Evolutionary conservation across 2,113 vertebrate genomes (phyloP).

Genomic region (Proteles cristata): DNA sequence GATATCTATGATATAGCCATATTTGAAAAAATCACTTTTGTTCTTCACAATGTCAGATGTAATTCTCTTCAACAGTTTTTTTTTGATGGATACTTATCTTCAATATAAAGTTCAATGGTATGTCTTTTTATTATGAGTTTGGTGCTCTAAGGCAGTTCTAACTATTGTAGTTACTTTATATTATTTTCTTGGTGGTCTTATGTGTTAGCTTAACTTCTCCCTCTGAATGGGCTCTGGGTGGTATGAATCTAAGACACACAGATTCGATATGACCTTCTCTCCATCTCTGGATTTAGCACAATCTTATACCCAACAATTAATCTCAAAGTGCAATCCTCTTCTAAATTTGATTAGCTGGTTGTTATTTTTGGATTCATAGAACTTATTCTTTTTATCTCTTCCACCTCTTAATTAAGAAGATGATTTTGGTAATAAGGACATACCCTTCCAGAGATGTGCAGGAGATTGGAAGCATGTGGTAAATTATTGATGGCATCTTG

Average conservation of each 20-base stretch:
- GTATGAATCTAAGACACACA: not conserved
- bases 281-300: not conserved
- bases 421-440: not conserved
- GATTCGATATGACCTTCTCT: not conserved
- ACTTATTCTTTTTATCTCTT: not conserved
- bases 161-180: not conserved
- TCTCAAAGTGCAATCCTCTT: conserved; percentile 11
- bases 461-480: not conserved
- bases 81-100: conserved; percentile 2
- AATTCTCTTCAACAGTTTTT: not conserved
- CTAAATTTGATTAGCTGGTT: not conserved
- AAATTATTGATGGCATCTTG: not conserved
- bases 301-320: not conserved
- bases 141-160: not conserved
- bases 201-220: not conserved
- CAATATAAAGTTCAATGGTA: not conserved
- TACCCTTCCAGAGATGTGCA: not conserved
- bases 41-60: not conserved
- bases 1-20: not conserved
- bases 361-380: not conserved
- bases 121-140: not conserved
- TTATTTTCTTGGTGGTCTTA: not conserved
- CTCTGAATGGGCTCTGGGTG: not conserved
- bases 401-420: not conserved
- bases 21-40: conserved; percentile 43